Evolutionary conservation across 1,140 invertebrate species (phyloP).

Genomic region (Hyles euphorbiae): DNA sequence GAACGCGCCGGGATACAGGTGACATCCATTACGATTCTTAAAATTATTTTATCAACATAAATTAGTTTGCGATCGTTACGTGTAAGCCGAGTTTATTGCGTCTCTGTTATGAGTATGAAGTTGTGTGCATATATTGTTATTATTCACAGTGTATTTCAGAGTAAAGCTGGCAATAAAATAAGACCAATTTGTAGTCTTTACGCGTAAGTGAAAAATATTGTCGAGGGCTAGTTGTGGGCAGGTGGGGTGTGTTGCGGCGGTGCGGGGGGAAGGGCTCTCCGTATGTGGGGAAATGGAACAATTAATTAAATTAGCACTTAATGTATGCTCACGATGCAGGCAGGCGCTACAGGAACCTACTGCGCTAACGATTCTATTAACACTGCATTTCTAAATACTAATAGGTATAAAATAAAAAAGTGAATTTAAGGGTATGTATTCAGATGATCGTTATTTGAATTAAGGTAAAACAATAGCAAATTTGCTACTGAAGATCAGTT

Average conservation of each 20-base stretch:
- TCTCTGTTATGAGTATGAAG: not conserved
- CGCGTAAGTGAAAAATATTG: conserved; percentile 65
- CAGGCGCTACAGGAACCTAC: conserved; percentile 19
- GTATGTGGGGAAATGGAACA: conserved; percentile 41
- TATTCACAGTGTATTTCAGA: not conserved
- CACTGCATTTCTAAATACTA: too few relatives aligned
- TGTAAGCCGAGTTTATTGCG: conserved; percentile 4
- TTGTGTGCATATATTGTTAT: not conserved
- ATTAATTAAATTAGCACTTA: conserved; percentile 72
- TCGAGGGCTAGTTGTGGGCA: conserved; percentile 33
- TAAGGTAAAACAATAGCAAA: too few relatives aligned
- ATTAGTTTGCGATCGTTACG: conserved; percentile 35
- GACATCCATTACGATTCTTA: conserved; percentile 53
- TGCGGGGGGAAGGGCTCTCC: not conserved
- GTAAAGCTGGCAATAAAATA: conserved; percentile 4
- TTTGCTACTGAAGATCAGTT: too few relatives aligned
- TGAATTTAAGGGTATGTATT: too few relatives aligned
- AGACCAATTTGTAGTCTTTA: conserved; percentile 52
- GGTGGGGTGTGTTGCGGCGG: conserved; percentile 5
- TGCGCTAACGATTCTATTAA: too few relatives aligned
- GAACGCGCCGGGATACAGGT: conserved; percentile 42
- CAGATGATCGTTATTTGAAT: too few relatives aligned
- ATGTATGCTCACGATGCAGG: conserved; percentile 44
- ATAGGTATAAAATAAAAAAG: too few relatives aligned
- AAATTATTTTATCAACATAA: conserved; percentile 42